A percentile compares a stretch with the other conserved stretches of the same genome.
Evolutionary conservation across 2,113 vertebrate species (phyloP).

Genomic region (Macaca fascicularis): T2T-MFA8v1.1 NC_088388.1:3580501-3581000

Average conservation of each 20-base stretch:
- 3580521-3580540: background rate
- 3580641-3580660: conserved; percentile 34
- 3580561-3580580: background rate
- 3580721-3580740: background rate
- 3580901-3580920: background rate
- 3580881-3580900: rapidly evolving
- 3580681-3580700: background rate
- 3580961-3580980: rapidly evolving
- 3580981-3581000: rapidly evolving
- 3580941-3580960: background rate
- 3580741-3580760: background rate
- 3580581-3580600: conserved; percentile 31
- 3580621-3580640: background rate
- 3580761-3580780: rapidly evolving
- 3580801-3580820: background rate
- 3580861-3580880: background rate
- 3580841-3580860: background rate
- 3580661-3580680: background rate
- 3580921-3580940: rapidly evolving
- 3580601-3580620: conserved; percentile 1
- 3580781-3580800: background rate
- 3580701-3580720: background rate
- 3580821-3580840: rapidly evolving
- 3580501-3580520: background rate
- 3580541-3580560: conserved; percentile 52